A percentile compares a stretch with the other conserved stretches of the same genome.
Evolutionary conservation across 2,888 invertebrate species (phyloP).

Genomic region (Amphipoea lucens): DNA sequence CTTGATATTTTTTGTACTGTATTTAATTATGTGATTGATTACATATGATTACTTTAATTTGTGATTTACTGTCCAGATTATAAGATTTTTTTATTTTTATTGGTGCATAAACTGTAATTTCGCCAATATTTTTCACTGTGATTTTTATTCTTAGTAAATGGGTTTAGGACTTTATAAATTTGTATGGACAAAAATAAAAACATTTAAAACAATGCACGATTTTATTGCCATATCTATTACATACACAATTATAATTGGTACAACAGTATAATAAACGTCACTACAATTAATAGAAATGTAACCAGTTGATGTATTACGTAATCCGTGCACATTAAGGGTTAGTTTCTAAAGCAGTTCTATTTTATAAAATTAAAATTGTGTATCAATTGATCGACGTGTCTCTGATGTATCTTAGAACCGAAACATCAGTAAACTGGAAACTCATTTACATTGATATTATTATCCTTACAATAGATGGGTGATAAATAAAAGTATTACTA

Average conservation of each 20-base stretch:
- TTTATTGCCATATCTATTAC: slow-evolving; percentile 88
- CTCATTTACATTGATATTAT: slow-evolving; percentile 76
- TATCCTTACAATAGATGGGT: slow-evolving; percentile 75
- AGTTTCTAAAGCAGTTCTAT: slow-evolving; percentile 64
- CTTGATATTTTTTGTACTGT: slow-evolving; percentile 24
- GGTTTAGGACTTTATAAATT: slow-evolving; percentile 58
- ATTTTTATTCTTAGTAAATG: slow-evolving; percentile 58
- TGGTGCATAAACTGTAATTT: slow-evolving; percentile 51
- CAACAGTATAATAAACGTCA: slow-evolving; percentile 74
- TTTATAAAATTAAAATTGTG: slow-evolving; percentile 86
- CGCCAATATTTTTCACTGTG: slow-evolving; percentile 58
- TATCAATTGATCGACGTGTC: slow-evolving; percentile 80
- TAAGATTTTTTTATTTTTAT: slow-evolving; percentile 25
- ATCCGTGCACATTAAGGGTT: slow-evolving; percentile 70
- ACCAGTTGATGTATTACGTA: slow-evolving; percentile 57
- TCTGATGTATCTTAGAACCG: slow-evolving; percentile 85
- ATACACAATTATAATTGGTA: slow-evolving; percentile 89
- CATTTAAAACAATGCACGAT: slow-evolving; percentile 83
- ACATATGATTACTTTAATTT: slow-evolving; percentile 14
- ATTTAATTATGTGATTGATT: slow-evolving; percentile 19
- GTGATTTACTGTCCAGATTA: slow-evolving; percentile 24
- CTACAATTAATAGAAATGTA: slow-evolving; percentile 58
- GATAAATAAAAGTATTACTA: slow-evolving; percentile 80
- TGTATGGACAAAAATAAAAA: slow-evolving; percentile 69
- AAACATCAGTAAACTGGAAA: slow-evolving; percentile 78